phyloP scores from a whole-genome alignment of 1,140 invertebrate genomes.

The Ips typographus region DNA sequence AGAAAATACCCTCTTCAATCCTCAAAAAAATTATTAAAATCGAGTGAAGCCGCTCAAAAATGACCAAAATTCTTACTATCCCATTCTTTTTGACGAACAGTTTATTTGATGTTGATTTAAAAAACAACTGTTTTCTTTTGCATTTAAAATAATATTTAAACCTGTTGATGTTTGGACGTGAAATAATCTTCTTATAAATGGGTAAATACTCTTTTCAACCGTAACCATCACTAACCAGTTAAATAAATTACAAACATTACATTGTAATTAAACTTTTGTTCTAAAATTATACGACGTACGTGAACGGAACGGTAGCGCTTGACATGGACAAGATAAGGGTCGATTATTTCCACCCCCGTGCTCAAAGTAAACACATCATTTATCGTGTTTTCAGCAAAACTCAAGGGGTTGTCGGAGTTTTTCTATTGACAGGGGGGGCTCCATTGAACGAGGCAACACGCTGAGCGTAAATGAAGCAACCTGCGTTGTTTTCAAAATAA shows the following conservation, averaged over 20 bases:
- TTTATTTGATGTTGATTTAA: too few species aligned
- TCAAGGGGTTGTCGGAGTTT: conserved; percentile 3
- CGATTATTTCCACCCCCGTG: neutral
- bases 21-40: too few species aligned
- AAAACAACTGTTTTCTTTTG: too few species aligned
- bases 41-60: too few species aligned
- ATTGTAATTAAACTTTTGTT: conserved; percentile 4
- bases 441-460: neutral
- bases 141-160: too few species aligned
- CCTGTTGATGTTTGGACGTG: too few species aligned
- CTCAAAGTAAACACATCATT: conserved; percentile 12
- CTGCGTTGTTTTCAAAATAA: neutral
- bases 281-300: neutral
- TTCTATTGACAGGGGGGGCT: neutral
- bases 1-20: too few species aligned
- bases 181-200: too few species aligned
- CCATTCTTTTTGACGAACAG: too few species aligned
- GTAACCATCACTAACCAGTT: too few species aligned
- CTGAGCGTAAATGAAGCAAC: neutral
- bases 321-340: conserved; percentile 4
- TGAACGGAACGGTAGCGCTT: neutral
- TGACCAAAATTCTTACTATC: too few species aligned
- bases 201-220: too few species aligned
- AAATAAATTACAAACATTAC: neutral
- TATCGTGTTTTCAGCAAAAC: neutral